A percentile compares a stretch with the other conserved stretches of the same genome.
These are phyloP conservation scores for Pseudonaja textilis DNA, from an alignment of 2,113 vertebrate genomes.

Conservation along the genomic window DNA sequence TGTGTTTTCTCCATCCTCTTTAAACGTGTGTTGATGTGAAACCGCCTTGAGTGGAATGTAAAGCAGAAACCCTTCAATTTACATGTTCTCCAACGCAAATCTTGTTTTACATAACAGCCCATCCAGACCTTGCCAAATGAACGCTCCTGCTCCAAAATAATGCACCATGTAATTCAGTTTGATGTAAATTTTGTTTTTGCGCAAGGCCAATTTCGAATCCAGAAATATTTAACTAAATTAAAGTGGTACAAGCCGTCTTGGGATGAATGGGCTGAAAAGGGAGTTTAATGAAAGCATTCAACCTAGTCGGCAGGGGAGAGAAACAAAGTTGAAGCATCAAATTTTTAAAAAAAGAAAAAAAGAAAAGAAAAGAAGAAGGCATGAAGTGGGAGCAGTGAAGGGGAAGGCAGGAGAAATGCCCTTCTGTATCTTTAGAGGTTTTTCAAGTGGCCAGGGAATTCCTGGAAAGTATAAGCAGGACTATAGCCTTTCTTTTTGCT, in stretches of 20 bases:
- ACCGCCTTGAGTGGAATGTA: neutral
- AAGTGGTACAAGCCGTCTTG: slow-evolving; percentile 29
- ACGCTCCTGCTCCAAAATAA: neutral
- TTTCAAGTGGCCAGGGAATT: neutral
- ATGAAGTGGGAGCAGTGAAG: neutral
- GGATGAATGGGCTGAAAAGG: neutral
- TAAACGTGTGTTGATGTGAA: neutral
- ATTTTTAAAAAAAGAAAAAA: neutral
- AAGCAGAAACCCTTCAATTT: slow-evolving; percentile 1
- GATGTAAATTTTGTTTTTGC: slow-evolving; percentile 19
- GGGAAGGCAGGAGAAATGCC: neutral
- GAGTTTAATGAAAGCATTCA: slow-evolving; percentile 36
- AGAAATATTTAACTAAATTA: slow-evolving; percentile 34
- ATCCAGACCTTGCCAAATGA: slow-evolving; percentile 23
- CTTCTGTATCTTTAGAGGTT: neutral
- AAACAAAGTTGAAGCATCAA: slow-evolving; percentile 16
- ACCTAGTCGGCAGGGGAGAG: slow-evolving; percentile 31
- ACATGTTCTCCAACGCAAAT: slow-evolving; percentile 28
- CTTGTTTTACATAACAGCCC: slow-evolving; percentile 26
- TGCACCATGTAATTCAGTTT: neutral
- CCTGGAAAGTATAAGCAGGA: neutral
- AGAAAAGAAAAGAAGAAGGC: too few relatives aligned
- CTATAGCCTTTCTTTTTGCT: neutral
- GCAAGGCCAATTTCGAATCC: neutral
- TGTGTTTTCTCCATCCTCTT: neutral